Percentiles rank a stretch among this genome's conserved stretches.
phyloP scores from a whole-genome alignment of 2,888 invertebrate species.

The Mesorhabditis sp. region DNA sequence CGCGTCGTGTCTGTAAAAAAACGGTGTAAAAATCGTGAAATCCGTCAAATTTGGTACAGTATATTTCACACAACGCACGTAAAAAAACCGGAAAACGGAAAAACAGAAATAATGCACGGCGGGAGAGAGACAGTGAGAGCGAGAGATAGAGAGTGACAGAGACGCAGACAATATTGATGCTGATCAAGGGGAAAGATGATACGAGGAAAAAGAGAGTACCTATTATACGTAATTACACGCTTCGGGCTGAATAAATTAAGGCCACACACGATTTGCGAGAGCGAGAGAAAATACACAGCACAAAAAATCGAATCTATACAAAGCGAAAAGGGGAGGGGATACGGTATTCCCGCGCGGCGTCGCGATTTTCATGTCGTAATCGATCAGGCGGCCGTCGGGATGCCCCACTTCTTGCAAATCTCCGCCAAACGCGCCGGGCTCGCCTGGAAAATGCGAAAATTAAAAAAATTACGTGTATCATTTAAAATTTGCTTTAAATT shows the following conservation, averaged over 20 bases:
- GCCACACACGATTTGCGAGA: not conserved
- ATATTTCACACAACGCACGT: too few relatives aligned
- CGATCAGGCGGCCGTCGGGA: not conserved
- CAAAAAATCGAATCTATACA: too few relatives aligned
- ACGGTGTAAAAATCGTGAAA: not conserved
- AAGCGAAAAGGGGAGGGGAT: too few relatives aligned
- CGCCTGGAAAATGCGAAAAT: too few relatives aligned
- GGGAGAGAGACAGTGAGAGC: too few relatives aligned
- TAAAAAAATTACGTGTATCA: too few relatives aligned
- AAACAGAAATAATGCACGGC: too few relatives aligned
- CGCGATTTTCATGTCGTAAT: not conserved
- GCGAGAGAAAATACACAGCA: not conserved
- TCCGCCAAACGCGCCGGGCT: not conserved
- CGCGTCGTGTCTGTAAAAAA: not conserved
- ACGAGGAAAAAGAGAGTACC: not conserved
- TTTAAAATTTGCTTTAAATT: too few relatives aligned
- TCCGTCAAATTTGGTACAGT: too few relatives aligned
- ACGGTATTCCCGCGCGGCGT: not conserved
- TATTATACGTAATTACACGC: not conserved
- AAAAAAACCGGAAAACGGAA: too few relatives aligned
- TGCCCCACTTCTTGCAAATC: not conserved
- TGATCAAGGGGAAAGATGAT: not conserved
- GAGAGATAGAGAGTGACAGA: too few relatives aligned
- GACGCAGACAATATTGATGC: too few relatives aligned
- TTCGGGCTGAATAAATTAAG: not conserved